Evolutionary conservation across 1,140 invertebrate species (phyloP).

Genomic region (Zaprionus ghesquierei): DNA sequence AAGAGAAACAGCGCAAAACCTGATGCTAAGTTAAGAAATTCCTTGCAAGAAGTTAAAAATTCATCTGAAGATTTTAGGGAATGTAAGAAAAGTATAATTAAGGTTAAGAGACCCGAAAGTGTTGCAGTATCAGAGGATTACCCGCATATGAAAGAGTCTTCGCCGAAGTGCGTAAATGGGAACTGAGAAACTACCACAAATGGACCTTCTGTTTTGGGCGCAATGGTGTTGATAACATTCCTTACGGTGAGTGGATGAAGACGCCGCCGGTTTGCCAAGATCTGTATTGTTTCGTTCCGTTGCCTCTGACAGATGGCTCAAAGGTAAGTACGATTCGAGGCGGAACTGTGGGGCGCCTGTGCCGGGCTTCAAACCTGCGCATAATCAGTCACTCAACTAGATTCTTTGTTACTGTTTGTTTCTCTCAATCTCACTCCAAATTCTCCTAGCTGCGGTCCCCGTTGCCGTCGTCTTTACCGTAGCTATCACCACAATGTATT

Average conservation of each 20-base stretch:
- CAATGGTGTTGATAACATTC: not conserved
- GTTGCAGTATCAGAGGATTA: not conserved
- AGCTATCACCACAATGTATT: conserved; percentile 33
- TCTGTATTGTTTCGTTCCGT: not conserved
- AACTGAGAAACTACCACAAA: not conserved
- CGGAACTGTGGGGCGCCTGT: not conserved
- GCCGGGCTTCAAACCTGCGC: not conserved
- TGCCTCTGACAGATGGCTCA: not conserved
- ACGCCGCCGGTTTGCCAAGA: not conserved
- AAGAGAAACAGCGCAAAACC: no score
- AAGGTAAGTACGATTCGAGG: no score
- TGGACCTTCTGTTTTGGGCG: not conserved
- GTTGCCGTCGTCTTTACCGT: not conserved
- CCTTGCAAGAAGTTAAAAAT: no score
- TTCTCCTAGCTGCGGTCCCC: not conserved
- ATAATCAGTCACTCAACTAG: not conserved
- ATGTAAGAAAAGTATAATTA: no score
- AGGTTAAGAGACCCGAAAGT: not conserved
- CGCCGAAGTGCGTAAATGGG: not conserved
- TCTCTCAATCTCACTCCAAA: not conserved
- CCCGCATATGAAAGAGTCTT: not conserved
- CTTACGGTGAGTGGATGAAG: not conserved
- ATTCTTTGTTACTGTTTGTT: not conserved
- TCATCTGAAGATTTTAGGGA: no score
- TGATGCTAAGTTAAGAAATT: no score